Conservation (phyloP, 2,113 vertebrate species). For the Murina feae region DNA sequence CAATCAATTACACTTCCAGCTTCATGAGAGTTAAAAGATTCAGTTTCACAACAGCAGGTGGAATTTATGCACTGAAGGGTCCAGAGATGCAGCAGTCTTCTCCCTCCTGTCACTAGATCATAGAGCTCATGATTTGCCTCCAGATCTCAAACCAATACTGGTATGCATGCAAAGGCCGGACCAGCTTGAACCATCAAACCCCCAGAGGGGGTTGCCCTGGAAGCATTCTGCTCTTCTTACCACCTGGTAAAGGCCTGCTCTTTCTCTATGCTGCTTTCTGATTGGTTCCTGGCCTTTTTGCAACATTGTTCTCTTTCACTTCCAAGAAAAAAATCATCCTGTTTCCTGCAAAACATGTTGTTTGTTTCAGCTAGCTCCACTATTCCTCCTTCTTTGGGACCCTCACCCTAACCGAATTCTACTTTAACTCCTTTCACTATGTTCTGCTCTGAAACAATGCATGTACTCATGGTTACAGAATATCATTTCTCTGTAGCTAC, state of each 20-base stretch:
- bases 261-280: too few species aligned
- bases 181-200: background rate
- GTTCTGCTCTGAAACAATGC: background rate
- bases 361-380: too few species aligned
- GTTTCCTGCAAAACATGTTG: too few species aligned
- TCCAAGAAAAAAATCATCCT: too few species aligned
- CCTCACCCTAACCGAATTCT: too few species aligned
- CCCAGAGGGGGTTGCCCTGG: too few species aligned
- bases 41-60: background rate
- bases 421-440: background rate
- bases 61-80: background rate
- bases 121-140: background rate
- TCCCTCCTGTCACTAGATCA: background rate
- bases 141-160: background rate
- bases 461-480: background rate
- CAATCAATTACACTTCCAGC: background rate
- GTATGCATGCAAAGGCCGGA: background rate
- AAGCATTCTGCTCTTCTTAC: too few species aligned
- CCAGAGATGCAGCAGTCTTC: background rate
- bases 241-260: too few species aligned
- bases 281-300: too few species aligned
- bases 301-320: too few species aligned
- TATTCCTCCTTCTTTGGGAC: too few species aligned
- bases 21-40: background rate
- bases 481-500: background rate